Base-by-base conservation (phyloP, 2,113 vertebrate species). In the Semnopithecus entellus region DNA sequence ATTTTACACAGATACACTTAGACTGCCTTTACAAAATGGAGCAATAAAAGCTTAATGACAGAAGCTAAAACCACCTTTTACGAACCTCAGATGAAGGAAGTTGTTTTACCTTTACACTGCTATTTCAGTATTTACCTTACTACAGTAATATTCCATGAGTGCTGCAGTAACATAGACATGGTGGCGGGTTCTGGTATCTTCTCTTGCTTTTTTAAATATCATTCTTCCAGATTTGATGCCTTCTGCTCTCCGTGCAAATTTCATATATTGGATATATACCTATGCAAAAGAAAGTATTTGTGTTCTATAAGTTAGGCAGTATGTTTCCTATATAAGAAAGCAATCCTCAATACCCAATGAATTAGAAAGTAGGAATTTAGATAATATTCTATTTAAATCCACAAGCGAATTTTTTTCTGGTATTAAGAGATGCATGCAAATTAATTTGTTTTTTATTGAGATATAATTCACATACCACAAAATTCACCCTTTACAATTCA, bases 101-200 rank as follows among this genome's bases (percentile, higher is more conserved):
- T 45, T 23, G 50, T 38, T 92, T 64, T 40, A 95, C 8, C 35
- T 55, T 95, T 78, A 57, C 6, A 50, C 50, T 79, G 25, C 2
- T 66, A 70, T 91, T 92, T 88, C 55, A 81, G n/a, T 79, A 85
- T n/a, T 98, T 97, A 99, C 99, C 99, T 99, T 99, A 98, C 99
- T 99, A 98, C 99, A 99, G 97, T 99, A 99, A 98, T 99, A 99
- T 76, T 99, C 99, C 99, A 99, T 99, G 95, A 99, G 98, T n/a
- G 99, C 99, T 90, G 99, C 99, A 0, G 99, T 99, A 32, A 99
- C 99, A 23, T 99, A 99, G 96, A 99, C 99, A 38, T 99, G 99
- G 96, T 99, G 99, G 76, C 99, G 99, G 0, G 99, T 99, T 91
- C 99, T 99, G 11, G 97, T 90, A 94, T 99, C 99, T 98, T 99